These are phyloP conservation scores for Euplexia lucipara DNA, from an alignment of 2,888 invertebrate genomes.

Conservation along the genomic window DNA sequence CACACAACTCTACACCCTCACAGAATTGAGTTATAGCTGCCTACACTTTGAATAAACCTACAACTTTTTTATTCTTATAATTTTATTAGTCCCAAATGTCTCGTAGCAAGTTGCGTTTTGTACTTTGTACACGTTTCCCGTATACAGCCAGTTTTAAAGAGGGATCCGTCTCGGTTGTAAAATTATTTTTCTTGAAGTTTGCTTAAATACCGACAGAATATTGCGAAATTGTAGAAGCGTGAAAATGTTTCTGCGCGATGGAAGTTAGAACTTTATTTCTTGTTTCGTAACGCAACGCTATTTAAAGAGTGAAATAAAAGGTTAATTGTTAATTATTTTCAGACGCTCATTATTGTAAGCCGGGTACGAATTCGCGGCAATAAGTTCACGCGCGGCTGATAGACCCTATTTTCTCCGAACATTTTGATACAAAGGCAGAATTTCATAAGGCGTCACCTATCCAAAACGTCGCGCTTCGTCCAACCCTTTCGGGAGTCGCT, in stretches of 20 bases:
- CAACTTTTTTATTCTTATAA: slow-evolving; percentile 55
- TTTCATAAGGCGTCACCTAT: slow-evolving; percentile 79
- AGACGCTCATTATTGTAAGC: slow-evolving; percentile 19
- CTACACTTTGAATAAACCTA: slow-evolving; percentile 44
- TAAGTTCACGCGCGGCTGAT: slow-evolving; percentile 36
- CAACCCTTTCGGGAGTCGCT: slow-evolving; percentile 78
- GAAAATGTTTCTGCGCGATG: slow-evolving; percentile 40
- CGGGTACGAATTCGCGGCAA: slow-evolving; percentile 1
- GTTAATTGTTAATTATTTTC: slow-evolving; percentile 43
- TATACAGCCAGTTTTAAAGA: slow-evolving; percentile 17
- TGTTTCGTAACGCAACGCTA: slow-evolving; percentile 23
- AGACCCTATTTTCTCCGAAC: slow-evolving; percentile 50
- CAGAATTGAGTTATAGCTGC: slow-evolving; percentile 46
- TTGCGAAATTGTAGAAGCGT: slow-evolving; percentile 36
- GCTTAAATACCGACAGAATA: slow-evolving; percentile 52
- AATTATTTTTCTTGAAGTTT: slow-evolving; percentile 52
- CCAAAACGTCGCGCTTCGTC: slow-evolving; percentile 58
- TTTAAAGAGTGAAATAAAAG: slow-evolving; percentile 43
- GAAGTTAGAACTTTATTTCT: slow-evolving; percentile 46
- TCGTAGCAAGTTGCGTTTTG: slow-evolving; percentile 43
- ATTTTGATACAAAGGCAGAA: slow-evolving; percentile 74
- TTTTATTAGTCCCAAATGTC: slow-evolving; percentile 52
- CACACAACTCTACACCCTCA: slow-evolving; percentile 43
- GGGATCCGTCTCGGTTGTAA: slow-evolving; percentile 44
- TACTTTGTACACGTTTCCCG: slow-evolving; percentile 34